Conservation (phyloP, 2,888 invertebrate species). For the Mactromeris polynyma region DNA sequence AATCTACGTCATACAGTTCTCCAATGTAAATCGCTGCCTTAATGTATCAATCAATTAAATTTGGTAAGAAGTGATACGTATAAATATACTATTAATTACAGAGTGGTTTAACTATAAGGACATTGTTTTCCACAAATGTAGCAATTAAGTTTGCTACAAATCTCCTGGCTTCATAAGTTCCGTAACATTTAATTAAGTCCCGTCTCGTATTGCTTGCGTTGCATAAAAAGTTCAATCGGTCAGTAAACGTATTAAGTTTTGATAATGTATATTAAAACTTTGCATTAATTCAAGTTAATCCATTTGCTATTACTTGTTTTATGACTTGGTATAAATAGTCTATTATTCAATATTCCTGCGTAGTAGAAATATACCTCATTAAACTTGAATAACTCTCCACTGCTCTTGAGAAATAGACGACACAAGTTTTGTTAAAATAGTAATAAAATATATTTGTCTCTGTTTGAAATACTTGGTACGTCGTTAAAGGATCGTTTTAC, state of each 20-base stretch:
- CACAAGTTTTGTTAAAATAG: not conserved
- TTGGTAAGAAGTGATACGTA: too few species aligned
- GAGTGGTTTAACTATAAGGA: too few species aligned
- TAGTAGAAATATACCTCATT: too few species aligned
- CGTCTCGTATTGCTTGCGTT: not conserved
- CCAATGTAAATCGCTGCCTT: too few species aligned
- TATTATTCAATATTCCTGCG: not conserved
- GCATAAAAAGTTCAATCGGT: slow-evolving; percentile 1
- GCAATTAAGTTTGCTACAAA: too few species aligned
- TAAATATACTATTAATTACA: not conserved
- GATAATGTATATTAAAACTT: not conserved
- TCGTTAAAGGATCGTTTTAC: not conserved
- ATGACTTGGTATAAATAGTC: not conserved
- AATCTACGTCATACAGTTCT: too few species aligned
- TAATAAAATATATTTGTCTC: not conserved
- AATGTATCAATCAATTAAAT: too few species aligned
- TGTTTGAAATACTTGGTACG: not conserved
- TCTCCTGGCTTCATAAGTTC: not conserved
- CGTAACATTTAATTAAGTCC: not conserved
- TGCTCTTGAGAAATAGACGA: not conserved
- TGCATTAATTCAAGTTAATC: not conserved
- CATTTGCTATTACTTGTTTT: not conserved
- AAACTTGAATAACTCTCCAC: not conserved
- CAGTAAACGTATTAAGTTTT: not conserved
- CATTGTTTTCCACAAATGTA: too few species aligned